These are phyloP conservation scores for Esox lucius DNA, from an alignment of 2,797 vertebrate species.

Conservation along the genomic window DNA sequence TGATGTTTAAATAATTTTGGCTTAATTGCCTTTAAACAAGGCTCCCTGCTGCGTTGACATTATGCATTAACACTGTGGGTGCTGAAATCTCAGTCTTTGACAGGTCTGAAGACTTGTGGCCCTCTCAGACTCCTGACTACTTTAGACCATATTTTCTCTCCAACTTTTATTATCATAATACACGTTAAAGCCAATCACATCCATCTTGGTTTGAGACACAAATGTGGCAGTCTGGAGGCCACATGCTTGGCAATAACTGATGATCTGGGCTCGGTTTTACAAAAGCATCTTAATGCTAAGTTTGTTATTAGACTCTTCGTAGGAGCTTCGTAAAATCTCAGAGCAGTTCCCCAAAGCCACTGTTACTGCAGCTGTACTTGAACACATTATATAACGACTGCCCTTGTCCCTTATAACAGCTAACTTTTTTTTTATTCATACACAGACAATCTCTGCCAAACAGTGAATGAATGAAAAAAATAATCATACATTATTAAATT, in stretches of 20 bases:
- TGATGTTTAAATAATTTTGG: slow-evolving; percentile 78
- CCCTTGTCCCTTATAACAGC: no score
- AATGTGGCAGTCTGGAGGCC: background rate
- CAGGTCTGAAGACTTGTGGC: slow-evolving; percentile 63
- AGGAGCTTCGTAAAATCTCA: no score
- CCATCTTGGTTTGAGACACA: background rate
- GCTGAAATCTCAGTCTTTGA: slow-evolving; percentile 67
- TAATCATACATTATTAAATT: no score
- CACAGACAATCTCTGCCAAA: no score
- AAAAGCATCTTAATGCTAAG: no score
- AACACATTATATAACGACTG: no score
- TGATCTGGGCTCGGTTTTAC: background rate
- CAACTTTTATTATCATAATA: background rate
- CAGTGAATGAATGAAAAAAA: no score
- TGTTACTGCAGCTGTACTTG: no score
- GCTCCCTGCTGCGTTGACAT: slow-evolving; percentile 75
- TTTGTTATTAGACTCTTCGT: no score
- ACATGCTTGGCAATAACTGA: background rate
- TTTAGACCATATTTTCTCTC: slow-evolving; percentile 12
- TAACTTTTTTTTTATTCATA: no score
- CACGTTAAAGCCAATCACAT: background rate
- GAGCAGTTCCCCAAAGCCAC: no score
- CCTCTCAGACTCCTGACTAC: slow-evolving; percentile 57
- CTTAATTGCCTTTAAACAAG: slow-evolving; percentile 82
- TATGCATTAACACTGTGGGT: slow-evolving; percentile 75